These are phyloP conservation scores for Corydoras sp. DNA, from an alignment of 2,113 vertebrate genomes.

Conservation along the genomic window DNA sequence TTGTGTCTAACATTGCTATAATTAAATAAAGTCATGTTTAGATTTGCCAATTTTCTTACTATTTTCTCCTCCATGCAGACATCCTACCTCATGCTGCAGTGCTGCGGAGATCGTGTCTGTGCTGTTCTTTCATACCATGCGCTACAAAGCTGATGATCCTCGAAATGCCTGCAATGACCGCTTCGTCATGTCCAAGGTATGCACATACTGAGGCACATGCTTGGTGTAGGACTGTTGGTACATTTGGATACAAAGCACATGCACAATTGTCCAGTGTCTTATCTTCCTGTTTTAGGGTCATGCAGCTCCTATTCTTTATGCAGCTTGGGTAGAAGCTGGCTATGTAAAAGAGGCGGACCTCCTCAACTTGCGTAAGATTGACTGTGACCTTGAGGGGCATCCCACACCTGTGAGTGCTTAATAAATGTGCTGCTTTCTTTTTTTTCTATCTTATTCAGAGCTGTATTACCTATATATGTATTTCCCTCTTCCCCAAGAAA, in stretches of 20 bases:
- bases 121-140: slow-evolving; percentile 79
- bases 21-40: no score
- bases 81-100: slow-evolving; percentile 78
- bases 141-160: slow-evolving; percentile 65
- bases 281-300: slow-evolving; percentile 60
- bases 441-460: background rate
- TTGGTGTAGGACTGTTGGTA: background rate
- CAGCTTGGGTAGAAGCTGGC: slow-evolving; percentile 72
- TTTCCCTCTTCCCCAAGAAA: slow-evolving; percentile 55
- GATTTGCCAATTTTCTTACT: no score
- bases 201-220: background rate
- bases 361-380: slow-evolving; percentile 69
- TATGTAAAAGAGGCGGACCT: slow-evolving; percentile 66
- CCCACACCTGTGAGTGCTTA: slow-evolving; percentile 71
- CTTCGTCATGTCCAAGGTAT: slow-evolving; percentile 77
- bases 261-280: background rate
- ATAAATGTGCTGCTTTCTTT: no score
- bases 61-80: slow-evolving; percentile 49
- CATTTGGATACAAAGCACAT: no score
- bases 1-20: no score
- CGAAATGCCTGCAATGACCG: slow-evolving; percentile 72
- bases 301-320: slow-evolving; percentile 73
- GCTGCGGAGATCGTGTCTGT: slow-evolving; percentile 76
- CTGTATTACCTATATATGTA: background rate
- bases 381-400: slow-evolving; percentile 74